These are phyloP conservation scores for Agrochola litura DNA, from an alignment of 2,888 invertebrate species.

Conservation along the genomic window DNA sequence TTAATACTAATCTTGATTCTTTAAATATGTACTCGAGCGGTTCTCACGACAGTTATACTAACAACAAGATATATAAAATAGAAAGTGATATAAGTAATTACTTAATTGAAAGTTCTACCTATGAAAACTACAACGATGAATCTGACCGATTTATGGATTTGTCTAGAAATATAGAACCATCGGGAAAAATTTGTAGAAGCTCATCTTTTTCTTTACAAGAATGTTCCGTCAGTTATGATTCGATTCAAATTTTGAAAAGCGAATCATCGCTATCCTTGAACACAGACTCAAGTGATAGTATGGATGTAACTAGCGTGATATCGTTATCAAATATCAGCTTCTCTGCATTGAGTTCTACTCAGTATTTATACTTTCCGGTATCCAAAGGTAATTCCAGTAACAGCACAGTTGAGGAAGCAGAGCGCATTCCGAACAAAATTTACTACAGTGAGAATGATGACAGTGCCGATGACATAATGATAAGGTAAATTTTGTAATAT, in stretches of 20 bases:
- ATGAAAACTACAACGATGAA: conserved; percentile 11
- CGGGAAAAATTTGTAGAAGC: background rate
- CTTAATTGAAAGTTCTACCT: background rate
- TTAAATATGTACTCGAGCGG: conserved; percentile 1
- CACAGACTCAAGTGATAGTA: conserved; percentile 53
- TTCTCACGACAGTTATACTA: background rate
- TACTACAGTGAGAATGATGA: conserved; percentile 50
- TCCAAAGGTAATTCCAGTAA: conserved; percentile 39
- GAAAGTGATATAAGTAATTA: conserved; percentile 15
- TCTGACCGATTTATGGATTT: background rate
- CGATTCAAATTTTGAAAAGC: conserved; percentile 67
- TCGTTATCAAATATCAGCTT: conserved; percentile 66
- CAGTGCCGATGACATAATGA: conserved; percentile 26
- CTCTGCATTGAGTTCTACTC: conserved; percentile 60
- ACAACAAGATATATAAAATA: background rate
- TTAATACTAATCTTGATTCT: conserved; percentile 11
- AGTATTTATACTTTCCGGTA: conserved; percentile 59
- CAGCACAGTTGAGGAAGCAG: conserved; percentile 48
- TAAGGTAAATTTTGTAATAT: conserved; percentile 50
- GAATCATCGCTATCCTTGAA: conserved; percentile 73
- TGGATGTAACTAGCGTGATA: conserved; percentile 67
- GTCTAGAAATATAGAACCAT: background rate
- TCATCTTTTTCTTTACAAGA: conserved; percentile 21
- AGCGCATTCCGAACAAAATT: conserved; percentile 51
- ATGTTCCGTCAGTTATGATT: conserved; percentile 65